Conservation (phyloP, 2,888 invertebrate genomes). For the Aphidoletes aphidimyza region DNA sequence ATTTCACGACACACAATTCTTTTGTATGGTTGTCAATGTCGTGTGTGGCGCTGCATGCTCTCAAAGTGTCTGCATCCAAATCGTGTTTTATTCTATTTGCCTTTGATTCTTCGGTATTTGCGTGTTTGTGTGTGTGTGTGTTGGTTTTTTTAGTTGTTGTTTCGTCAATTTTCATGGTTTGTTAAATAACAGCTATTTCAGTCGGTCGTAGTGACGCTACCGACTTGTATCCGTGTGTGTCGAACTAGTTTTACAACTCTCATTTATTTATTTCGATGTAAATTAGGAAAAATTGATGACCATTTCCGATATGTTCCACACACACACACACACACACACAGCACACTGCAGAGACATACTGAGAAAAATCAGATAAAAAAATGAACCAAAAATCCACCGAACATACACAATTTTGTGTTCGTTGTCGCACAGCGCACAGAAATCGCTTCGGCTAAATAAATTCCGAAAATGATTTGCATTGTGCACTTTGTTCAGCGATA, state of each 20-base stretch:
- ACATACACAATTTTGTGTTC: background rate
- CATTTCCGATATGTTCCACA: constrained; percentile 35
- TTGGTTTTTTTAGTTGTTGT: background rate
- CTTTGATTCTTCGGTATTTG: background rate
- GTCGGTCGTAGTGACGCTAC: constrained; percentile 10
- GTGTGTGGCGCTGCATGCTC: constrained; percentile 1
- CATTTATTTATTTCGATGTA: constrained; percentile 49
- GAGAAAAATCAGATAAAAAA: constrained; percentile 15
- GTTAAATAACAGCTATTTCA: too few relatives aligned
- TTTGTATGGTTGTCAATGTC: background rate
- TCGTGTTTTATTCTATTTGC: background rate
- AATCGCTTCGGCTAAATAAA: background rate
- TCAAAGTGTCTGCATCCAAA: background rate
- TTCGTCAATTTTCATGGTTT: too few relatives aligned
- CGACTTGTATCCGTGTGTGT: too few relatives aligned
- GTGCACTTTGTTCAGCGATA: background rate
- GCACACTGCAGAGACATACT: background rate
- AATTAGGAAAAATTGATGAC: constrained; percentile 46
- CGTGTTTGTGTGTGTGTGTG: too few relatives aligned
- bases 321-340: background rate
- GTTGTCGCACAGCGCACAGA: background rate
- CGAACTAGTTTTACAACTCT: constrained; percentile 28
- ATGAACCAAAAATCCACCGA: too few relatives aligned
- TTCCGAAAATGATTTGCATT: constrained; percentile 25
- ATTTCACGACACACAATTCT: background rate